Percentiles rank a stretch among this genome's conserved stretches.
These are phyloP conservation scores for Zootermopsis nevadensis DNA, from an alignment of 2,888 invertebrate genomes.

Conservation along the genomic window DNA sequence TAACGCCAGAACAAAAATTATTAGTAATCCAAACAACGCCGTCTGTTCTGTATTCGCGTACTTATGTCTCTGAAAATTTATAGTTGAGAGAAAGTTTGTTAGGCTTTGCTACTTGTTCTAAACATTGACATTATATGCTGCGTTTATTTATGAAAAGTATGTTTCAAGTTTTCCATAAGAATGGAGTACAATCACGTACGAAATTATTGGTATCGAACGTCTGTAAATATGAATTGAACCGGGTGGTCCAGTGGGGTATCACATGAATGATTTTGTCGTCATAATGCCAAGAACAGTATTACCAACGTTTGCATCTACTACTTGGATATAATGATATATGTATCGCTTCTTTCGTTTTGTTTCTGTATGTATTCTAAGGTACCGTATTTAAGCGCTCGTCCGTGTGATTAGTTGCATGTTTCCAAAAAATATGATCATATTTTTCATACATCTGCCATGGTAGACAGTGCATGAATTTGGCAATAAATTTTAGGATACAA, in stretches of 20 bases:
- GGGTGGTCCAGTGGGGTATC: background rate
- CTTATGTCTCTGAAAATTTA: background rate
- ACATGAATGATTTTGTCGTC: background rate
- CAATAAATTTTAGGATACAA: too few species aligned
- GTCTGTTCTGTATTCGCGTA: background rate
- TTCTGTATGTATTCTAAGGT: too few species aligned
- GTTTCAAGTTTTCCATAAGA: background rate
- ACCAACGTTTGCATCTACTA: background rate
- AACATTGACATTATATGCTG: background rate
- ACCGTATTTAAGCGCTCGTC: too few species aligned
- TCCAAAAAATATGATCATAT: too few species aligned
- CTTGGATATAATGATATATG: too few species aligned
- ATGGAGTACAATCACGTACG: background rate
- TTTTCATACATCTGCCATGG: too few species aligned
- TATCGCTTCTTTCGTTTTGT: too few species aligned
- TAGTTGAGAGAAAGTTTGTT: background rate
- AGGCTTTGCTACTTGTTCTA: background rate
- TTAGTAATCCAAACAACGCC: background rate
- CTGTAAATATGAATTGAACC: background rate
- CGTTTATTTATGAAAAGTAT: background rate
- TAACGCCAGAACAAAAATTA: background rate
- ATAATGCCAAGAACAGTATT: background rate
- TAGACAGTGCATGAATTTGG: too few species aligned
- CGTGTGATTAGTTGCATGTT: too few species aligned
- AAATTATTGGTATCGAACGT: background rate